These are phyloP conservation scores for Fabriciana adippe DNA, from an alignment of 2,888 invertebrate genomes.

Conservation along the genomic window DNA sequence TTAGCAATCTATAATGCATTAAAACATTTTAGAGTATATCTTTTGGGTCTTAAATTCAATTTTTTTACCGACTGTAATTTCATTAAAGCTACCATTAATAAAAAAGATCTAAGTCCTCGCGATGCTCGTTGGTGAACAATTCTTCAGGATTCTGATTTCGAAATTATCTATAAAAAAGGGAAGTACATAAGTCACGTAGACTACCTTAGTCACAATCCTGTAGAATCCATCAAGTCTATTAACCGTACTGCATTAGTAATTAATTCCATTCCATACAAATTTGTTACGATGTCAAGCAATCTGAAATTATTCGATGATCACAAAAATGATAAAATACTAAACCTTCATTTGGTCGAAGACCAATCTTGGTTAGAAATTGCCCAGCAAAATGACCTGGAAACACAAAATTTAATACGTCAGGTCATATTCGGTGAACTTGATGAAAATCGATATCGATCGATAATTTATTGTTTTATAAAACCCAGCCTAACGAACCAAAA, in stretches of 20 bases:
- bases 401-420: constrained; percentile 31
- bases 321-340: background rate
- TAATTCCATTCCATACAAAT: no score
- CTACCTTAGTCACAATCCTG: constrained; percentile 41
- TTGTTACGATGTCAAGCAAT: background rate
- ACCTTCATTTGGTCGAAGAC: constrained; percentile 2
- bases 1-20: constrained; percentile 42
- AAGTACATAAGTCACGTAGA: constrained; percentile 41
- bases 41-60: constrained; percentile 40
- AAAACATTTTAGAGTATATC: constrained; percentile 43
- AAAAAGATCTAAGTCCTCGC: constrained; percentile 43
- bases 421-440: constrained; percentile 37
- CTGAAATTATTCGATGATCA: constrained; percentile 24
- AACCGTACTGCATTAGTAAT: no score
- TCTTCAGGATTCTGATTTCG: constrained; percentile 44
- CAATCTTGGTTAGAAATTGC: constrained; percentile 40
- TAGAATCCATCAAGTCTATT: background rate
- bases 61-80: constrained; percentile 46
- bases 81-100: constrained; percentile 40
- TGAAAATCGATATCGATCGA: constrained; percentile 33
- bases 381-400: constrained; percentile 40
- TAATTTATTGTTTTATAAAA: constrained; percentile 32
- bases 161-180: constrained; percentile 43
- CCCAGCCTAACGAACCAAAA: constrained; percentile 31
- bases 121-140: constrained; percentile 46